Evolutionary conservation across 2,113 vertebrate genomes (phyloP).

Genomic region (Aspiorhynchus laticeps): DNA sequence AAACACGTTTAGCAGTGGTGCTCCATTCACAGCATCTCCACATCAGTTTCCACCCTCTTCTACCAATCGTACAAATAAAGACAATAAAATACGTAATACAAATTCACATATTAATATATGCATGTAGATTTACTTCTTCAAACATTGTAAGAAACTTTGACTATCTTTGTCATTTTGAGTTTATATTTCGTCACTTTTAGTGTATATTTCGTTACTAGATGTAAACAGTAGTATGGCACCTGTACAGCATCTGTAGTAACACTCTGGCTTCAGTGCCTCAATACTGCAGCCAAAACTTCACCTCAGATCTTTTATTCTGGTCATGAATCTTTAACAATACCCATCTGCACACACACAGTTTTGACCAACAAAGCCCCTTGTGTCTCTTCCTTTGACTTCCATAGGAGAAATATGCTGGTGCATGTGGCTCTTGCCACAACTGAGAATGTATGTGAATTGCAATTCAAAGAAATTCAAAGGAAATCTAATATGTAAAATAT

Average conservation of each 20-base stretch:
- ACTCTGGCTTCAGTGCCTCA: conserved; percentile 66
- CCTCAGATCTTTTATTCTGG: conserved; percentile 82
- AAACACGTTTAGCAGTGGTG: not conserved
- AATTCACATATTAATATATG: not conserved
- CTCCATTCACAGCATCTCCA: not conserved
- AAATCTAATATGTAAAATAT: conserved; percentile 8
- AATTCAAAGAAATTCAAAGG: not conserved
- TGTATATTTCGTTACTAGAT: not conserved
- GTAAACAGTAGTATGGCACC: conserved; percentile 42
- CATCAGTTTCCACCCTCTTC: not conserved
- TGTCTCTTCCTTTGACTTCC: conserved; percentile 83
- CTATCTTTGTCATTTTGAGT: not conserved
- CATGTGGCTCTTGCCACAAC: conserved; percentile 60
- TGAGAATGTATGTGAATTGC: conserved; percentile 25
- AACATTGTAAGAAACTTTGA: not conserved
- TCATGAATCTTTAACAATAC: conserved; percentile 91
- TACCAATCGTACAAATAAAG: no score
- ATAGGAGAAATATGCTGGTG: conserved; percentile 68
- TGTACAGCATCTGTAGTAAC: conserved; percentile 60
- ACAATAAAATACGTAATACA: no score
- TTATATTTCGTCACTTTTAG: not conserved
- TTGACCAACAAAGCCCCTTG: conserved; percentile 82
- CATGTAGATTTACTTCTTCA: not conserved
- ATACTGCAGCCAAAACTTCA: conserved; percentile 80
- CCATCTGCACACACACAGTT: conserved; percentile 84